Evolutionary conservation across 2,888 invertebrate species (phyloP), one percentile per base, ranked within the genome.

Genomic region (Nomada fucata): DNA sequence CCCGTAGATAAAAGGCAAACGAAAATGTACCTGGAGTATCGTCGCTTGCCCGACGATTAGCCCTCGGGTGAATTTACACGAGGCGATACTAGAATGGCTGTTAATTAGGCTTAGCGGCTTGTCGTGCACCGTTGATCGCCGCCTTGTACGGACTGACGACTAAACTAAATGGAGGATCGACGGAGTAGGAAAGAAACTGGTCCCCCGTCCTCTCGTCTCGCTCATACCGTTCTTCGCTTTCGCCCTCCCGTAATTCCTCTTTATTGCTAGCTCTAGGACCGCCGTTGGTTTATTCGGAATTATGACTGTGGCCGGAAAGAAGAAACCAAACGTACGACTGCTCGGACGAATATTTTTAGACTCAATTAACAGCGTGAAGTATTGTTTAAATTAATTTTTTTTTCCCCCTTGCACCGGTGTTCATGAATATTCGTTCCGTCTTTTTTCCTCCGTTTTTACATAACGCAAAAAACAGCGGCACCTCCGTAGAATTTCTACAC

Each of bases 51-150:
- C 85, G 88, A 80, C 89, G 90, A 89, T 91, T 89, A 89, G 90
- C 83, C 87, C 85, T 75, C 86, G 76, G 86, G 83, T 82, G 86
- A 89, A 90, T 90, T 91, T 90, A 89, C 89, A 84, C 82, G 87
- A 75, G 72, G 79, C 85, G 84, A 88, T 87, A 89, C 90, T 89
- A 90, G 90, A 86, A 86, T 86, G 84, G 86, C 84, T 89, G 90
- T 91, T 92, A 92, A 92, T 92, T 92, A 92, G 92, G 90, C 88
- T 89, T 86, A 85, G 86, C 81, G 85, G 88, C 86, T 86, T 86
- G 90, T 88, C 88, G 90, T 89, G 90, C 90, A 88, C 89, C 88
- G 91, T 85, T 90, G 90, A 89, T 75, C 80, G 83, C 80, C 75
- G 69, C 84, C 64, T 72, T 84, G 82, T 83, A 83, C 82, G 83